Conservation (phyloP, 2,797 vertebrate species). For the Acrossocheilus fasciatus region DNA sequence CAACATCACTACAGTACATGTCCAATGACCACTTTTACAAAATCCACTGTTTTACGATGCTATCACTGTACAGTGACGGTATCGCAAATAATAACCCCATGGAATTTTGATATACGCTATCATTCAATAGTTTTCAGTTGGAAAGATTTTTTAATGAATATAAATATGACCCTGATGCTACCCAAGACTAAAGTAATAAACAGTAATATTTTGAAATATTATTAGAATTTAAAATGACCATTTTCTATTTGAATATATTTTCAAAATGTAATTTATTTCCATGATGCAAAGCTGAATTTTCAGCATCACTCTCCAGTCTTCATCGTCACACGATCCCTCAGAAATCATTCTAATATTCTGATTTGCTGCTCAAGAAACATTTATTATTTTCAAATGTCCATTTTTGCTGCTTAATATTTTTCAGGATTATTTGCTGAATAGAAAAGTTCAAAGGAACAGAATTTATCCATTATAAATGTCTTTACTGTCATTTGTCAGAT, state of each 20-base stretch:
- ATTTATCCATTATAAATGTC: background rate
- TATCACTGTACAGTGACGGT: background rate
- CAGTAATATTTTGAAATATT: background rate
- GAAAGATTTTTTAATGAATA: background rate
- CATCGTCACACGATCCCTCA: background rate
- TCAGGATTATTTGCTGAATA: background rate
- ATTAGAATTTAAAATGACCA: background rate
- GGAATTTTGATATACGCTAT: background rate
- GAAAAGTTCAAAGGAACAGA: background rate
- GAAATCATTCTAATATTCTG: background rate
- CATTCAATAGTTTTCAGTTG: background rate
- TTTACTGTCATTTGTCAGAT: background rate
- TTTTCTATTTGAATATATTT: background rate
- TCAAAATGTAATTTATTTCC: background rate
- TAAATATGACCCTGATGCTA: background rate
- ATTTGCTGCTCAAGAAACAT: no score
- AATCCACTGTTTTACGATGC: background rate
- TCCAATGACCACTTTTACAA: background rate
- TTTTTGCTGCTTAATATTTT: background rate
- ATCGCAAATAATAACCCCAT: background rate
- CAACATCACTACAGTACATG: slow-evolving; percentile 9
- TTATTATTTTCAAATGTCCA: background rate
- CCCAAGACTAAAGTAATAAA: background rate
- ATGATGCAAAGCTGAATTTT: background rate
- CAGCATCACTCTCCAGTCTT: background rate